These are phyloP conservation scores for Pogonus chalceus DNA, from an alignment of 1,140 invertebrate species.

Conservation along the genomic window DNA sequence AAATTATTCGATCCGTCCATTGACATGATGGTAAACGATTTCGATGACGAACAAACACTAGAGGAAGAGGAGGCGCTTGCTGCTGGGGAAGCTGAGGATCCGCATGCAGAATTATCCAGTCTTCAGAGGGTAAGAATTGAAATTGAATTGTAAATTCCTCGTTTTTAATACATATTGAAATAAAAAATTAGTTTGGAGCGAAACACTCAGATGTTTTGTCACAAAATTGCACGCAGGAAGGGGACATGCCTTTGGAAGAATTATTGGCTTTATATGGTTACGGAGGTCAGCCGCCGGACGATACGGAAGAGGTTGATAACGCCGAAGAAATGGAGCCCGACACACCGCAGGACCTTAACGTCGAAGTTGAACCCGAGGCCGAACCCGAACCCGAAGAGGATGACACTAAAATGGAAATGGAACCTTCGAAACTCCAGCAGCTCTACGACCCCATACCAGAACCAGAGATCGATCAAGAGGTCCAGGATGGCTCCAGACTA, in stretches of 20 bases:
- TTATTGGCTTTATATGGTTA: constrained; percentile 81
- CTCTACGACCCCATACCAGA: constrained; percentile 31
- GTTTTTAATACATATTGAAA: background rate
- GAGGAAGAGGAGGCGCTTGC: constrained; percentile 94
- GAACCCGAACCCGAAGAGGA: constrained; percentile 11
- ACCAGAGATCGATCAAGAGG: constrained; percentile 16
- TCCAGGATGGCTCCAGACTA: constrained; percentile 30
- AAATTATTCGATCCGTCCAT: constrained; percentile 51
- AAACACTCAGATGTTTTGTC: constrained; percentile 16
- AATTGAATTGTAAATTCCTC: background rate
- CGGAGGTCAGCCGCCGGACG: constrained; percentile 33
- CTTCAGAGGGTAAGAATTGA: constrained; percentile 62
- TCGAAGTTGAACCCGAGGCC: constrained; percentile 21
- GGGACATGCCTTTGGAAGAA: constrained; percentile 91
- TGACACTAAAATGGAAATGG: constrained; percentile 13
- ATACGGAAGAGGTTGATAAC: constrained; percentile 29
- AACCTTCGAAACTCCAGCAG: constrained; percentile 26
- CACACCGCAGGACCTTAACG: constrained; percentile 23
- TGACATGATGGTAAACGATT: constrained; percentile 94
- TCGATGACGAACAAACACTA: constrained; percentile 90
- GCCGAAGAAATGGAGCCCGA: constrained; percentile 13
- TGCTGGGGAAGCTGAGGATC: constrained; percentile 66
- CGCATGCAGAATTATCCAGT: constrained; percentile 77
- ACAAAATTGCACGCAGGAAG: constrained; percentile 37
- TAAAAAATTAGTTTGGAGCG: background rate